phyloP scores from a whole-genome alignment of 2,888 invertebrate species.

The Pyrochroa serraticornis region DNA sequence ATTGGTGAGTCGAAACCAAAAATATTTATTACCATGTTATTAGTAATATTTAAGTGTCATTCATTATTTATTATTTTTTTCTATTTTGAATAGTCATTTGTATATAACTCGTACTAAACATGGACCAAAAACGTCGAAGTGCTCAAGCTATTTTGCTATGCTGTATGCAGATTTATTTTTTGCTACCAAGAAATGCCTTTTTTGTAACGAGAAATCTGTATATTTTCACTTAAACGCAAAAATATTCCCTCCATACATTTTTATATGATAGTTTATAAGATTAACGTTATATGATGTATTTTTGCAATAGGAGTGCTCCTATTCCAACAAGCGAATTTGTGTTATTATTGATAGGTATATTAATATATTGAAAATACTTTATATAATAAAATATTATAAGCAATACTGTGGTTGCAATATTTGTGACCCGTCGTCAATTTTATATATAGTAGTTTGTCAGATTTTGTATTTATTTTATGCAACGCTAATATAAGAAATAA shows the following conservation, averaged over 20 bases:
- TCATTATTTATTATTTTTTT: conserved; percentile 42
- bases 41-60: conserved; percentile 42
- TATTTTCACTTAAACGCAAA: conserved; percentile 43
- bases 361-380: conserved; percentile 50
- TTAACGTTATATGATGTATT: conserved; percentile 45
- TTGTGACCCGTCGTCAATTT: conserved; percentile 56
- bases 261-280: conserved; percentile 50
- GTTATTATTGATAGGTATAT: conserved; percentile 57
- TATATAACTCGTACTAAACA: conserved; percentile 43
- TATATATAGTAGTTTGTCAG: conserved; percentile 54
- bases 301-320: conserved; percentile 52
- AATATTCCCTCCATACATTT: conserved; percentile 55
- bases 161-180: conserved; percentile 43
- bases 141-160: conserved; percentile 44
- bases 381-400: conserved; percentile 36
- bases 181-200: conserved; percentile 53
- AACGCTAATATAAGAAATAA: conserved; percentile 52
- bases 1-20: conserved; percentile 42
- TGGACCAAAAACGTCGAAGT: conserved; percentile 41
- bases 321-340: conserved; percentile 58
- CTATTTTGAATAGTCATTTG: conserved; percentile 28
- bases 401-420: conserved; percentile 56
- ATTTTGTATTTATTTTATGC: conserved; percentile 59
- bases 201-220: conserved; percentile 42
- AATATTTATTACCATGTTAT: conserved; percentile 45